phyloP scores from a whole-genome alignment of 2,888 invertebrate species.

The Synanthedon myopaeformis region DNA sequence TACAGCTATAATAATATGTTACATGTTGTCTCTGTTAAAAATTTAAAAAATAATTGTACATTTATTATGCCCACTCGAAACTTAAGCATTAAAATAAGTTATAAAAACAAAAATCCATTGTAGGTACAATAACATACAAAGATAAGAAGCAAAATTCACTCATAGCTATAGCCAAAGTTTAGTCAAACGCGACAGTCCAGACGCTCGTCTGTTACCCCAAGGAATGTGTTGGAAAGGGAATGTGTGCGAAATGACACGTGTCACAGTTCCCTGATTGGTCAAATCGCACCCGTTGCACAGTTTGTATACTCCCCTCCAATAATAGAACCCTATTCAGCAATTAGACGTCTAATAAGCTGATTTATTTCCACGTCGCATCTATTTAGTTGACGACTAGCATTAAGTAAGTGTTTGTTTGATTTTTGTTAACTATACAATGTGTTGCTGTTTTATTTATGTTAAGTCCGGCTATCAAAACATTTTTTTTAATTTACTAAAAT shows the following conservation, averaged over 20 bases:
- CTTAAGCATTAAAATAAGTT: no score
- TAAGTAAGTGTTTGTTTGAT: background rate
- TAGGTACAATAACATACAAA: no score
- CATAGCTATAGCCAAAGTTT: no score
- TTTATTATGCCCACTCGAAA: no score
- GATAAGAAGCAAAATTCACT: no score
- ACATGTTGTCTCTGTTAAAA: no score
- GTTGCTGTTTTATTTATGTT: no score
- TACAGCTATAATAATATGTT: no score
- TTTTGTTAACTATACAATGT: background rate
- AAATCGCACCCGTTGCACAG: conserved; percentile 24
- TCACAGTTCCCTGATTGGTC: conserved; percentile 53
- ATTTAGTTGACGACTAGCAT: background rate
- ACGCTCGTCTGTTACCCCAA: conserved; percentile 43
- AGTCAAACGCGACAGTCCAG: conserved; percentile 5
- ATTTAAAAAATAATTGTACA: no score
- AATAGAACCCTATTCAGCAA: conserved; percentile 22
- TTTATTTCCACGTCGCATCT: conserved; percentile 13
- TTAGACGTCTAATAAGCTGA: conserved; percentile 40
- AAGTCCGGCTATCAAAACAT: no score
- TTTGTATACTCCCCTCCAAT: conserved; percentile 10
- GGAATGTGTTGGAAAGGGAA: conserved; percentile 57
- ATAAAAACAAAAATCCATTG: no score
- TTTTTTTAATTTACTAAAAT: no score
- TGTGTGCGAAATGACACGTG: conserved; percentile 64